These are phyloP conservation scores for Toxotes lorentzi DNA, from an alignment of 2,797 vertebrate genomes.

Conservation along the genomic window DNA sequence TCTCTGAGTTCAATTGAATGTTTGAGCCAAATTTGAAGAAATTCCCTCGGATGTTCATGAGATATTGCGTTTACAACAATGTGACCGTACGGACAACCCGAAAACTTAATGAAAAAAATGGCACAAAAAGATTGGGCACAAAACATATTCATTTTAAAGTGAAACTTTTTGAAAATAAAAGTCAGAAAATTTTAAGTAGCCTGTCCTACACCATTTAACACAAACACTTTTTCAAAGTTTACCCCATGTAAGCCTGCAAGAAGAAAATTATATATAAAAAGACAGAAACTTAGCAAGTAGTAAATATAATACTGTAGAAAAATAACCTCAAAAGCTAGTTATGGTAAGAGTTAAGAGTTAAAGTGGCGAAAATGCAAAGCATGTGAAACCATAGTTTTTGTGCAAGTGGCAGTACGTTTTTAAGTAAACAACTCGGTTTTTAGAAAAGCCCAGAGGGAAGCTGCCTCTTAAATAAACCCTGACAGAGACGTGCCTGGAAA, in stretches of 20 bases:
- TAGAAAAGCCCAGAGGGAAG: not conserved
- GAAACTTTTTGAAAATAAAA: slow-evolving; percentile 1
- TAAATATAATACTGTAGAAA: slow-evolving; percentile 4
- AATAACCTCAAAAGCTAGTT: not conserved
- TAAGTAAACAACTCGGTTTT: slow-evolving; percentile 3
- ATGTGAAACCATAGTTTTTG: not conserved
- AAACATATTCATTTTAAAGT: slow-evolving; percentile 19
- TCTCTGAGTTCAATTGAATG: no score
- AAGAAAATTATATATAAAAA: not conserved
- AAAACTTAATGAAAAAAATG: no score
- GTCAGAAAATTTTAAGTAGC: not conserved
- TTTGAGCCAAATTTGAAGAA: no score
- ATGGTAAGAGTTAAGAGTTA: not conserved
- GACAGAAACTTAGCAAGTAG: not conserved
- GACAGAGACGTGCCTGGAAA: slow-evolving; percentile 23
- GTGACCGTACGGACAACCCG: no score
- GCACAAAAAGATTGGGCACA: not conserved
- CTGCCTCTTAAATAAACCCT: slow-evolving; percentile 33
- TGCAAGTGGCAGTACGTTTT: slow-evolving; percentile 1
- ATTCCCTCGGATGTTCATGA: no score
- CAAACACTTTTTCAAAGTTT: not conserved
- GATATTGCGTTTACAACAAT: no score
- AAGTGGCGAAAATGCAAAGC: slow-evolving; percentile 17
- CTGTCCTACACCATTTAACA: not conserved
- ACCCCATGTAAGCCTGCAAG: not conserved